A percentile compares a stretch with the other conserved stretches of the same genome.
Conservation (phyloP, 2,797 vertebrate genomes). For the Manis javanica region DNA sequence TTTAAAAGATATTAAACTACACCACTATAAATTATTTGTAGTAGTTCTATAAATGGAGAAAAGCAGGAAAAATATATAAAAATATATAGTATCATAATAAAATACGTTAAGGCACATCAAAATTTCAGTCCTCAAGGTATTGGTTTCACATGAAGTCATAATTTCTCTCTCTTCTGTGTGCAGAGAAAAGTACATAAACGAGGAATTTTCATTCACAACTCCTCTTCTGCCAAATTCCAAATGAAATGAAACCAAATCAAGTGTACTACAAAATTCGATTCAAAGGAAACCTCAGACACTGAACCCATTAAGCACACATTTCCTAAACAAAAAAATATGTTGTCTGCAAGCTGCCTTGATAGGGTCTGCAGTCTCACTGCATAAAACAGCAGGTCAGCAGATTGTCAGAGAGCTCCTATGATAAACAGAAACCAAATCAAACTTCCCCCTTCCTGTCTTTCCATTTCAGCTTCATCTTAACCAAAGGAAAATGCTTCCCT, state of each 20-base stretch:
- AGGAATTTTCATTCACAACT: constrained; percentile 74
- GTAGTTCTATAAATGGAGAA: constrained; percentile 45
- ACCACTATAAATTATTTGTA: constrained; percentile 59
- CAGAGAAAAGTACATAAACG: constrained; percentile 79
- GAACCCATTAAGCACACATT: constrained; percentile 77
- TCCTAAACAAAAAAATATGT: constrained; percentile 85
- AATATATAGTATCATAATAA: constrained; percentile 70
- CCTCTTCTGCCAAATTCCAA: constrained; percentile 78
- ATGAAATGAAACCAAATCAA: constrained; percentile 82
- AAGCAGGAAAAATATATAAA: constrained; percentile 43
- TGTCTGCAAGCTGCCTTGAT: constrained; percentile 81
- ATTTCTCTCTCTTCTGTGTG: constrained; percentile 76
- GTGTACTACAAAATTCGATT: constrained; percentile 81
- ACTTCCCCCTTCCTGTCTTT: constrained; percentile 5
- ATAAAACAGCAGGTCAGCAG: constrained; percentile 65
- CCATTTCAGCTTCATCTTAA: constrained; percentile 57
- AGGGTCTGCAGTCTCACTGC: constrained; percentile 67
- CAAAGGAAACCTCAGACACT: constrained; percentile 79
- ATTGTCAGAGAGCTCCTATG: constrained; percentile 76
- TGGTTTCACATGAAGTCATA: constrained; percentile 78
- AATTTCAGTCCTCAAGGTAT: constrained; percentile 71
- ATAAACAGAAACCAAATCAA: constrained; percentile 75
- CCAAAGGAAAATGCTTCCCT: constrained; percentile 21
- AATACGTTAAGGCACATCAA: constrained; percentile 73
- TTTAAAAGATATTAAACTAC: constrained; percentile 68